Conservation (phyloP, 1,140 invertebrate species). For the Carcinoscorpius rotundicauda region DNA sequence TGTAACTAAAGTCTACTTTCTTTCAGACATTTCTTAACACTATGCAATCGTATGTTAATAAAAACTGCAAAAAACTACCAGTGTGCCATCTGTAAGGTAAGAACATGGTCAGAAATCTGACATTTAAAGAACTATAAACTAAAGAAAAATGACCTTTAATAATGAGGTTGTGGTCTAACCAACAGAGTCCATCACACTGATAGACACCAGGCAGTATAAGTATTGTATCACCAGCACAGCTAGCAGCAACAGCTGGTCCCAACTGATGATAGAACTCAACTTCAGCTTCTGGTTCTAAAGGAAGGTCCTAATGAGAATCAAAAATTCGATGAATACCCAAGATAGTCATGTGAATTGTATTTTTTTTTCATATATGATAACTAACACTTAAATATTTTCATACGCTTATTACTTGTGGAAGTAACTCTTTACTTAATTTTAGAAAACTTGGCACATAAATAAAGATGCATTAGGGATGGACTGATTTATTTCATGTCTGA, state of each 20-base stretch:
- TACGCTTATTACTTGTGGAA: too few relatives aligned
- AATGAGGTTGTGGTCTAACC: constrained; percentile 18
- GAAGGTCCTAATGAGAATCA: constrained; percentile 9
- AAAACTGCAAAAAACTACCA: not conserved
- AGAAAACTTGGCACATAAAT: too few relatives aligned
- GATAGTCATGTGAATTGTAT: too few relatives aligned
- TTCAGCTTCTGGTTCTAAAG: not conserved
- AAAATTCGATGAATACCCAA: too few relatives aligned
- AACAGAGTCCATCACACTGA: constrained; percentile 16
- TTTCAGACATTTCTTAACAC: not conserved
- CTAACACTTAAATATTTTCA: too few relatives aligned
- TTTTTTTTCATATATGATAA: too few relatives aligned
- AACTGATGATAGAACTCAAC: constrained; percentile 18
- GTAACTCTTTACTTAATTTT: too few relatives aligned
- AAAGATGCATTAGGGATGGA: too few relatives aligned
- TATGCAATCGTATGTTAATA: not conserved
- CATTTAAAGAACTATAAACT: not conserved
- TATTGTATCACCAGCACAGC: constrained; percentile 20
- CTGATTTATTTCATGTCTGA: too few relatives aligned
- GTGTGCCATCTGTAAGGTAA: not conserved
- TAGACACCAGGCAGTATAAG: constrained; percentile 19
- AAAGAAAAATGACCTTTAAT: constrained; percentile 13
- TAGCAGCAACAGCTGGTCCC: constrained; percentile 10
- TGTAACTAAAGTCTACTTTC: not conserved
- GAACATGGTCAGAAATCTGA: not conserved